These are phyloP conservation scores for Nautilus pompilius DNA, from an alignment of 1,140 invertebrate species.

Conservation along the genomic window DNA sequence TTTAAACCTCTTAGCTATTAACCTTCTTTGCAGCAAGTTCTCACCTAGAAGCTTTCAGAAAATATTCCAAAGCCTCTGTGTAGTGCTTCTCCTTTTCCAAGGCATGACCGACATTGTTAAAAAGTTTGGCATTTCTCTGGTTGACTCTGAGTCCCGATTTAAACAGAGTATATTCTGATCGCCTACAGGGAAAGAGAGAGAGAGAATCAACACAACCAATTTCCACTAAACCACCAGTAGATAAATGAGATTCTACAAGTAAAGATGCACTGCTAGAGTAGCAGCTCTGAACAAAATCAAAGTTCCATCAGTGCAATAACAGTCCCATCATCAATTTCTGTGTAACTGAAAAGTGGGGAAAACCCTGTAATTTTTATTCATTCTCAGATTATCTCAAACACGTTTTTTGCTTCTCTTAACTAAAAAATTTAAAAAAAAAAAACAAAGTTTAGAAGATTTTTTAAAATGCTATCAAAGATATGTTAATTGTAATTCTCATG, in stretches of 20 bases:
- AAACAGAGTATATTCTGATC: slow-evolving; percentile 89
- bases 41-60: slow-evolving; percentile 80
- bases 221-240: background rate
- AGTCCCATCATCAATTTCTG: background rate
- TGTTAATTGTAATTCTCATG: too few species aligned
- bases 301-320: background rate
- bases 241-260: background rate
- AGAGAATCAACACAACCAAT: slow-evolving; percentile 3
- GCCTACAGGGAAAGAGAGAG: slow-evolving; percentile 46
- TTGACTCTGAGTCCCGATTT: slow-evolving; percentile 83
- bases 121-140: slow-evolving; percentile 88
- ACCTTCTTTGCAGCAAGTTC: slow-evolving; percentile 13
- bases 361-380: background rate
- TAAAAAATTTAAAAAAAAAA: too few species aligned
- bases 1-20: too few species aligned
- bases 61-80: slow-evolving; percentile 83
- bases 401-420: too few species aligned
- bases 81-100: slow-evolving; percentile 81
- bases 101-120: slow-evolving; percentile 95
- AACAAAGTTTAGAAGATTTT: too few species aligned
- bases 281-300: background rate
- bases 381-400: too few species aligned
- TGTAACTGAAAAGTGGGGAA: background rate
- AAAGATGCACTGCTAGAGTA: background rate
- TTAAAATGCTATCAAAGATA: too few species aligned